Base-by-base conservation (phyloP, 2,888 invertebrate genomes). In the Apocheima hispidaria region DNA sequence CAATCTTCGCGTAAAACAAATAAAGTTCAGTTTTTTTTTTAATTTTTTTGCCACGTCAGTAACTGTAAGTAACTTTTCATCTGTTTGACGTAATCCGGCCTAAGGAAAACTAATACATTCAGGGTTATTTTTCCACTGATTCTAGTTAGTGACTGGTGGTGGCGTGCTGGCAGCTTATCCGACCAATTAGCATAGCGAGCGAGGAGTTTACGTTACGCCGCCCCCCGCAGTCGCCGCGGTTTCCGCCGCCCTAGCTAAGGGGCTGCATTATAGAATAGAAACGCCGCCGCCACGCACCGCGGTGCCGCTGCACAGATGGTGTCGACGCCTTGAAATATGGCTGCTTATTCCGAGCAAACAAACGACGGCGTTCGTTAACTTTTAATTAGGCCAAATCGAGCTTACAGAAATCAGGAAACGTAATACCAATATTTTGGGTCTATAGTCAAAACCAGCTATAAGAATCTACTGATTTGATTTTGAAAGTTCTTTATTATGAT, bases 101-200 rank as follows among this genome's bases (percentile, higher is more conserved):
- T 7, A 53, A 7, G 28, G 4, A 23, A 35, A 36, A 36, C 28
- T 30, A 21, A 35, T 33, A 35, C 12, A 26, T 33, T 7, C 18
- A 40, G 9, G 14, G 40, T 35, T 71, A 64, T 73, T 79, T 79
- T 79, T 71, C 62, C 67, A 60, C 63, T 63, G 73, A 67, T 77
- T 78, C 78, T 84, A 83, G 82, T 82, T 82, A 82, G 72, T 51
- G 23, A 71, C 71, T 71, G 70, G 73, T 70, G 60, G 67, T 66
- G 71, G 74, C 70, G 75, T 78, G 81, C 76, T 82, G 78, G 79
- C 77, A 77, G 81, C 78, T 85, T 80, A 86, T 79, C 79, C 81
- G 69, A 68, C 81, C 79, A 85, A 86, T 87, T 86, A 87, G 84
- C 83, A 84, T 86, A 81, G 83, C 79, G 79, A 86, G 83, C 81